These are phyloP conservation scores for Nasonia giraulti DNA, from an alignment of 1,140 invertebrate species.

Conservation along the genomic window DNA sequence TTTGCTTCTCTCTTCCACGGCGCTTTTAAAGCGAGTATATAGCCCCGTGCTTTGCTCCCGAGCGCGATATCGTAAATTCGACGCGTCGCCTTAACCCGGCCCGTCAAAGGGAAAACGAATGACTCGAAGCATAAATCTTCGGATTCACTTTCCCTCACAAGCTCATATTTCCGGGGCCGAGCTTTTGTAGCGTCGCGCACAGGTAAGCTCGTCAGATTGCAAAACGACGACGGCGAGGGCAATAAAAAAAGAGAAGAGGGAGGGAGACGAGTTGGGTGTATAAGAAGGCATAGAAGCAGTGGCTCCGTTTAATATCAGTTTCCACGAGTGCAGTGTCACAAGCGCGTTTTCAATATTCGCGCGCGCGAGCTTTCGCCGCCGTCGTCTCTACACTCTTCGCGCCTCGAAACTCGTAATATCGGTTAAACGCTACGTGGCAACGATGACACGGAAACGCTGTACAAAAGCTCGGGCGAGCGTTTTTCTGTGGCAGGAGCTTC, in stretches of 20 bases:
- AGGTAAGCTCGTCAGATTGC: slow-evolving; percentile 35
- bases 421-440: slow-evolving; percentile 18
- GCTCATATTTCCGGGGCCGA: background rate
- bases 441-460: slow-evolving; percentile 7
- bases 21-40: slow-evolving; percentile 16
- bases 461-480: background rate
- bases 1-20: too few species aligned
- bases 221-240: slow-evolving; percentile 10
- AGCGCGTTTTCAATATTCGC: slow-evolving; percentile 33
- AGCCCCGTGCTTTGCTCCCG: background rate
- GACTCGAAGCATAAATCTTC: slow-evolving; percentile 27
- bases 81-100: slow-evolving; percentile 10
- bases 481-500: background rate
- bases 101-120: slow-evolving; percentile 24
- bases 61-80: slow-evolving; percentile 34
- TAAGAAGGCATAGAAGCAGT: slow-evolving; percentile 11
- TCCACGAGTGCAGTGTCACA: background rate
- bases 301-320: slow-evolving; percentile 49
- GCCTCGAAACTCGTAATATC: slow-evolving; percentile 39
- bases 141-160: background rate
- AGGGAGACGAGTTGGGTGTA: background rate
- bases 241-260: slow-evolving; percentile 29
- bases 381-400: background rate
- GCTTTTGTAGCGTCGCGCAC: slow-evolving; percentile 16
- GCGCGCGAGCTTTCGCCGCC: background rate